Base-by-base conservation (phyloP, 2,797 vertebrate genomes). In the Crypturellus tataupa region DNA sequence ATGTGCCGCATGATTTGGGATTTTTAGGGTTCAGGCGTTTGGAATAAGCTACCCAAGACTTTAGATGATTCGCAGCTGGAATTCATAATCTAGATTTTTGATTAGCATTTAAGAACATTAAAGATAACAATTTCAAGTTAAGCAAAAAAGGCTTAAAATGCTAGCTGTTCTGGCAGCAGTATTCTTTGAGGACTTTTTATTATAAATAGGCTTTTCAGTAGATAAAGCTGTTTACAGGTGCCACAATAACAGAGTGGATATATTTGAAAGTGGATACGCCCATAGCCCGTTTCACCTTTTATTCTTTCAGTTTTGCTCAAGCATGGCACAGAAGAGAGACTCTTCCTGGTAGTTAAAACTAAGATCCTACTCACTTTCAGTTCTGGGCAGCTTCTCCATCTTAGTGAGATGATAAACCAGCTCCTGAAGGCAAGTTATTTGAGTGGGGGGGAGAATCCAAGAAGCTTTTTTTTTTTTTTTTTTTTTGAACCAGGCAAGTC, bases 351-450 rank as follows among this genome's bases (percentile, higher is more conserved):
- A 53, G 13, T 53, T 53, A 53, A 27, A 14, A 27, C 25, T 15
- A 27, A 53, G 1, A 17, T 2, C 46, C 46, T 37, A 6, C 1
- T 0, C 0, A 0, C 10, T 2, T 35, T 58, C 27, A 44, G 12
- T 20, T 16, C 40, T 3, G 35, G 42, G 12, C 58, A 51, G 20
- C 47, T 16, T 35, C 16, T 55, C 23, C 1, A 0, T 12, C 58
- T 21, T 3, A 13, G 7, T 1, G n/a, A n/a, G 13, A 4, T 27
- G 23, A 13, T 58, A 87, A 82, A 56, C 6, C 39, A 56, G 5
- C n/a, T 85, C 15, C 20, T 0, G 3, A 51, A 20, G 1, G 23
- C 19, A 31, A 31, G 24, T 7, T 13, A 4, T n/a, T 47, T 2
- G 44, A 46, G 44, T 46, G 44, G n/a, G n/a, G n/a, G n/a, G n/a